A percentile compares a stretch with the other conserved stretches of the same genome.
Evolutionary conservation across 2,888 invertebrate species (phyloP).

Genomic region (Caenorhabditis sp.): DNA sequence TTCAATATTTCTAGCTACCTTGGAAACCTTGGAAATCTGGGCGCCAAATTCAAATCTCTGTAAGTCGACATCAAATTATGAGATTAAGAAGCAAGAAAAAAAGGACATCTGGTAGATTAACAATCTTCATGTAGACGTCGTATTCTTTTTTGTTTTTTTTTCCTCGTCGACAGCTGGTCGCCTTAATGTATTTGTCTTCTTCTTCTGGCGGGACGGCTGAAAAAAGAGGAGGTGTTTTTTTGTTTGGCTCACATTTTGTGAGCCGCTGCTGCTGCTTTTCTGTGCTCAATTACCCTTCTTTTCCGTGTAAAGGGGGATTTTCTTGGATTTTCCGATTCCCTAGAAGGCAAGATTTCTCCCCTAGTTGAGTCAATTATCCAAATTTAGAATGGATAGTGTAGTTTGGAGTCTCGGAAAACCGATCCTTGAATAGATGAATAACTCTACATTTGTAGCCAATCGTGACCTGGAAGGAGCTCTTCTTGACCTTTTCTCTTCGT

Average conservation of each 20-base stretch:
- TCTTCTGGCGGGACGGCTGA: neutral
- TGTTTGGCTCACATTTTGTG: too few relatives aligned
- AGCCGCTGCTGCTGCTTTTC: too few relatives aligned
- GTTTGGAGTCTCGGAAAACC: neutral
- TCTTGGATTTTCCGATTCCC: neutral
- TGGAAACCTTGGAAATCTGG: neutral
- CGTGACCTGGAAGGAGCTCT: neutral
- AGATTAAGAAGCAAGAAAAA: too few relatives aligned
- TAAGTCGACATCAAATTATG: neutral
- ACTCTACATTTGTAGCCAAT: neutral
- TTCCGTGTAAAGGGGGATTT: neutral
- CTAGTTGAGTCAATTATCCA: neutral
- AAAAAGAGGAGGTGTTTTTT: conserved; percentile 6
- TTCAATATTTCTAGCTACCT: conserved; percentile 3
- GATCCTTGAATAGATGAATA: neutral
- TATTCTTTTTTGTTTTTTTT: neutral
- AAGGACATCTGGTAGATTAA: too few relatives aligned
- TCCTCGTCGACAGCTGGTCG: neutral
- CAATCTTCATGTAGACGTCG: neutral
- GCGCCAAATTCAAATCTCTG: neutral
- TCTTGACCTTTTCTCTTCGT: conserved; percentile 10
- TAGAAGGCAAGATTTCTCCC: neutral
- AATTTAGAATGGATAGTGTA: too few relatives aligned
- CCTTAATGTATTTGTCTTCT: conserved; percentile 1
- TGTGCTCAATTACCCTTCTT: conserved; percentile 30